Conservation (phyloP, 2,888 invertebrate species). For the Tortricodes alternella region DNA sequence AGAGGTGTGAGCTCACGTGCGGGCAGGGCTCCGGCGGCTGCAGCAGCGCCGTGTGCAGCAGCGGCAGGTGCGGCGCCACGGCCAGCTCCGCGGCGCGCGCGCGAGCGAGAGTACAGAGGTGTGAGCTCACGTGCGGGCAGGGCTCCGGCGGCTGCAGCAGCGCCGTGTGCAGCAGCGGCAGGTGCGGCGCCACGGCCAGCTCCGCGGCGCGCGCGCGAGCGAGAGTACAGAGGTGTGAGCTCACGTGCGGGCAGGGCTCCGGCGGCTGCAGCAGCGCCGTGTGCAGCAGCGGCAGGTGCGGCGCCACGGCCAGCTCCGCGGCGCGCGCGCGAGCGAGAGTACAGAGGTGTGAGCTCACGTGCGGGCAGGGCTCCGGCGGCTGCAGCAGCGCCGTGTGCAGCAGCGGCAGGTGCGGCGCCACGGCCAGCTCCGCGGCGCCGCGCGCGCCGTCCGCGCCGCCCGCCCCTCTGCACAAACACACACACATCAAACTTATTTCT, state of each 20-base stretch:
- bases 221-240: conserved; percentile 35
- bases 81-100: conserved; percentile 59
- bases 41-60: conserved; percentile 72
- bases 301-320: conserved; percentile 57
- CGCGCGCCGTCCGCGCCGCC: conserved; percentile 34
- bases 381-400: conserved; percentile 47
- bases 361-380: conserved; percentile 27
- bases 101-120: conserved; percentile 39
- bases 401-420: neutral
- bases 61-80: conserved; percentile 72
- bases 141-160: conserved; percentile 49
- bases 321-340: conserved; percentile 38
- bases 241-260: neutral
- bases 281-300: neutral
- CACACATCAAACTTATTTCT: too few relatives aligned
- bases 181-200: conserved; percentile 41
- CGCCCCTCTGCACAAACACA: too few relatives aligned
- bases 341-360: conserved; percentile 17
- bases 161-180: neutral
- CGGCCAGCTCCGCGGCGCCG: conserved; percentile 56
- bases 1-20: neutral
- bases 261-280: conserved; percentile 49
- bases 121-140: neutral
- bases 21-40: conserved; percentile 34
- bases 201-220: conserved; percentile 51